phyloP scores from a whole-genome alignment of 2,797 vertebrate genomes.

The Benthosema pterotum region DNA sequence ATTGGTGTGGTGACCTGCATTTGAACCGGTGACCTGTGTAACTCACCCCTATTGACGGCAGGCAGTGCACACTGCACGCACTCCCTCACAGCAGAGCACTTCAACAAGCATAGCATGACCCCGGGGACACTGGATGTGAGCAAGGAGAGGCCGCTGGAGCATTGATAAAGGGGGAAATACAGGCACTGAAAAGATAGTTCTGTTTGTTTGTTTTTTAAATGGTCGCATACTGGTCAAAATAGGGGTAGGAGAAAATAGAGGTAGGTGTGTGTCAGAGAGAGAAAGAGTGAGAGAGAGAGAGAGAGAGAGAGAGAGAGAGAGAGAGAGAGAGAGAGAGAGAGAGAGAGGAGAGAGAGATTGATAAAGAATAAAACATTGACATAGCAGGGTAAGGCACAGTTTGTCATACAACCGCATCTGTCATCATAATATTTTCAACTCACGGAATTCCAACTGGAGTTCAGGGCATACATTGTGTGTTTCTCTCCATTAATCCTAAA shows the following conservation, averaged over 20 bases:
- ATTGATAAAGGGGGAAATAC: too few relatives aligned
- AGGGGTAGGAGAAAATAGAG: background rate
- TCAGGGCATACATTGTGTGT: too few relatives aligned
- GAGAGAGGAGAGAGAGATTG: slow-evolving; percentile 1
- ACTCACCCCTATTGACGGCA: slow-evolving; percentile 82
- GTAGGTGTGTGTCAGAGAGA: background rate
- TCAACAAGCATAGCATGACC: slow-evolving; percentile 69
- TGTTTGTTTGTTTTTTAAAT: too few relatives aligned
- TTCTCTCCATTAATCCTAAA: too few relatives aligned
- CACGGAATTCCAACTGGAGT: too few relatives aligned
- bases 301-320: background rate
- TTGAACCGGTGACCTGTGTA: slow-evolving; percentile 83
- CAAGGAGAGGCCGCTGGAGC: slow-evolving; percentile 16
- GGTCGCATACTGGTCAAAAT: too few relatives aligned
- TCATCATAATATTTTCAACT: too few relatives aligned
- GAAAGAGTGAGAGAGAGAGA: slow-evolving; percentile 11
- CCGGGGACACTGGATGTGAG: slow-evolving; percentile 15
- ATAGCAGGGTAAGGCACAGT: too few relatives aligned
- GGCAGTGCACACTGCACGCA: slow-evolving; percentile 48
- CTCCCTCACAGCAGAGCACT: slow-evolving; percentile 56
- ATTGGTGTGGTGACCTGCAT: slow-evolving; percentile 72
- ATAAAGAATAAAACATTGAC: background rate
- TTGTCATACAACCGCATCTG: too few relatives aligned
- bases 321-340: slow-evolving; percentile 9
- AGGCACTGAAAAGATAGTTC: too few relatives aligned